Percentiles rank a stretch among this genome's conserved stretches.
These are phyloP conservation scores for Sarcophaga variegata DNA, from an alignment of 2,888 invertebrate genomes.

Conservation along the genomic window DNA sequence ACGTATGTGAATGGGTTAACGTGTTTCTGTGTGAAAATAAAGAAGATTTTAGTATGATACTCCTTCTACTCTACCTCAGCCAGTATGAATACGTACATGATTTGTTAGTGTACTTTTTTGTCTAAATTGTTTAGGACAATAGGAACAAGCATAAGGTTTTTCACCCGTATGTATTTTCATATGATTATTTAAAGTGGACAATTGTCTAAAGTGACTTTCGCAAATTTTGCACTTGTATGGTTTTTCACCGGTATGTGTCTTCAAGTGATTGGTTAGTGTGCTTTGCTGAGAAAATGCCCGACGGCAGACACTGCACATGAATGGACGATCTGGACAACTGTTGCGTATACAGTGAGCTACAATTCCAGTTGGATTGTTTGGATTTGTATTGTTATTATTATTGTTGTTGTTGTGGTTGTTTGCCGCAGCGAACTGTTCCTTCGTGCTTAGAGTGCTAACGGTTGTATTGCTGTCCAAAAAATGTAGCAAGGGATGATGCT, in stretches of 20 bases:
- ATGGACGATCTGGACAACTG: constrained; percentile 77
- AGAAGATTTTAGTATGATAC: constrained; percentile 61
- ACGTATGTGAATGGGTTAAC: constrained; percentile 29
- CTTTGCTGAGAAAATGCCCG: constrained; percentile 79
- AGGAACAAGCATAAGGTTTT: constrained; percentile 80
- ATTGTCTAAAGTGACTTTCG: constrained; percentile 78
- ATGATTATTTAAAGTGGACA: constrained; percentile 79
- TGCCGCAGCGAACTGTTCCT: constrained; percentile 69
- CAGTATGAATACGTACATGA: constrained; percentile 78
- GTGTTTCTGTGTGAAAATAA: constrained; percentile 63
- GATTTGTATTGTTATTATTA: constrained; percentile 71
- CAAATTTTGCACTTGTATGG: constrained; percentile 79
- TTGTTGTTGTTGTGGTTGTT: constrained; percentile 70
- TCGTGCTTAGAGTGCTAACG: constrained; percentile 77
- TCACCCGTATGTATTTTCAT: constrained; percentile 80
- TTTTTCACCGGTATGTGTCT: constrained; percentile 79
- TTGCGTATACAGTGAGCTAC: constrained; percentile 69
- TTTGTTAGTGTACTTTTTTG: constrained; percentile 79
- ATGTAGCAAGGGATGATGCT: constrained; percentile 78
- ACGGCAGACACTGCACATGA: constrained; percentile 77
- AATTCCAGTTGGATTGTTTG: constrained; percentile 69
- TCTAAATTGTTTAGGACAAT: constrained; percentile 79
- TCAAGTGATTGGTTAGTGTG: constrained; percentile 78
- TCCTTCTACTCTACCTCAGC: constrained; percentile 71
- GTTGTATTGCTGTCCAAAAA: constrained; percentile 79